Evolutionary conservation across 2,113 vertebrate genomes (phyloP), one percentile per base, ranked within the genome.

Genomic region (Paedocypris sp.): DNA sequence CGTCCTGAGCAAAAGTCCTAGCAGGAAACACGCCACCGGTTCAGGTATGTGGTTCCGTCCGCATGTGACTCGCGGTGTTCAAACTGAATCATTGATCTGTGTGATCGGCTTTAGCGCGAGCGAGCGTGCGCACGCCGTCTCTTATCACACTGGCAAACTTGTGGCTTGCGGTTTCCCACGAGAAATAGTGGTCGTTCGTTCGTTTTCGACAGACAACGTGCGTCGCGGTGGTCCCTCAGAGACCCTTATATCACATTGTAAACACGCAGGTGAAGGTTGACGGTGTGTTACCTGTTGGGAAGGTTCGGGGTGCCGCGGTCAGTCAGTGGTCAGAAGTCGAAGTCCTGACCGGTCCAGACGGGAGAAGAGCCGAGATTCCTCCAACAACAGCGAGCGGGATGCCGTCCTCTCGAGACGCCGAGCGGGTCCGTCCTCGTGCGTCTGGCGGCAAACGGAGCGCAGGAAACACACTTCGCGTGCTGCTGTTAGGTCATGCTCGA

Each of bases 401-500:
- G n/a, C n/a, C n/a, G n/a, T n/a, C n/a, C n/a, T n/a, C n/a, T n/a
- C n/a, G 15, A 19, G 45, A 42, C 33, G 13, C 64, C 45, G 28
- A 29, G 12, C 33, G 28, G 38, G 54, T 63, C 19, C 3, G 46
- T 64, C 48, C 42, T 59, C 46, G 36, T 31, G 23, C 36, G 28
- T n/a, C 35, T 19, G 33, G 58, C 74, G 62, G 54, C 49, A 26
- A 54, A 19, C 46, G 6, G 41, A 70, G 62, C 69, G 65, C 52
- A 47, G 68, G 68, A 71, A 69, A 64, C 66, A 58, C 39, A 60
- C 66, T 67, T 48, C 45, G 64, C 68, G 71, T 65, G 65, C 68
- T 63, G 64, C 72, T 66, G 78, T 83, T 81, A 82, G 83, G 79
- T 88, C 83, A 84, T 77, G 77, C 82, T 83, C 79, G 77, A 86